Evolutionary conservation across 2,888 invertebrate genomes (phyloP), one percentile per base, ranked within the genome.

Genomic region (Himalopsyche kuldschensis): DNA sequence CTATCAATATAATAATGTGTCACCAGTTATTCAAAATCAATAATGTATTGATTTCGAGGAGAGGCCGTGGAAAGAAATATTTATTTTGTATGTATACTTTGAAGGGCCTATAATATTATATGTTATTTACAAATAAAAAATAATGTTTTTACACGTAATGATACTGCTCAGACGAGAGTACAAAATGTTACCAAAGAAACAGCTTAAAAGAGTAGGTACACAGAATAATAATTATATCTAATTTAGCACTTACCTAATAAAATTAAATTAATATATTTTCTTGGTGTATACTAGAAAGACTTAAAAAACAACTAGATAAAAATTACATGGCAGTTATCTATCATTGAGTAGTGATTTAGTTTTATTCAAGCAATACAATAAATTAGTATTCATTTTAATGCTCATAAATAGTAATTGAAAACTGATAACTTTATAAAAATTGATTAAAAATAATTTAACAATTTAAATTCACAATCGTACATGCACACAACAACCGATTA

Each of bases 1-100:
- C 80, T 78, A 82, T 82, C 69, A 69, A 69, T 69, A 69, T 69
- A 80, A 84, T 84, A 82, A 80, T 35, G 80, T 80, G 80, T 84
- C 80, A 84, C 82, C 80, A 79, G 80, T 79, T 75, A 69, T 82
- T 79, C 84, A 84, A 84, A 84, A 84, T 84, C 84, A 84, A 84
- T 84, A 84, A 84, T 84, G 84, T 84, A 84, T 84, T 84, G 84
- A 84, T 84, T 84, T 77, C 80, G 82, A 80, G 77, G 75, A 84
- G 82, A 84, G 84, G 84, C 84, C 84, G 84, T 84, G 69, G 75
- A 79, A 84, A 84, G 75, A 78, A 83, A 75, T 63, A 78, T 27
- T 47, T 27, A 76, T 76, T n/a, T 30, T 69, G 69, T 69, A 76
- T 76, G 76, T 76, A 76, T 76, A 76, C 35, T 76, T 76, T 76